Evolutionary conservation across 2,113 vertebrate species (phyloP).

Genomic region (Prinia subflava): DNA sequence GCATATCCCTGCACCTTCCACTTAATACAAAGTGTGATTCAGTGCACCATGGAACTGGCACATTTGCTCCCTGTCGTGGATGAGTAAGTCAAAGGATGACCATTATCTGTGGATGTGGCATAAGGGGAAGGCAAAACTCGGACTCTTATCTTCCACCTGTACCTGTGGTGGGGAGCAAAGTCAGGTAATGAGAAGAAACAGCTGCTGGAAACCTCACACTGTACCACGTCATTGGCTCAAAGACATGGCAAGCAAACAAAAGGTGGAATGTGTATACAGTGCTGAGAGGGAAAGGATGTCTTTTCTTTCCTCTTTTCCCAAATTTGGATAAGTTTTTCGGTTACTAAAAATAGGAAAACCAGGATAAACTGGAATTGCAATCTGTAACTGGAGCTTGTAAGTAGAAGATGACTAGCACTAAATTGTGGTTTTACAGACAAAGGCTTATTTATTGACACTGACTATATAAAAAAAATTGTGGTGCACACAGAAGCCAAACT

Average conservation of each 20-base stretch:
- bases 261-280: background rate
- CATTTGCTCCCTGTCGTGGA: background rate
- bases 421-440: slow-evolving; percentile 7
- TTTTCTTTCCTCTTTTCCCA: background rate
- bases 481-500: slow-evolving; percentile 56
- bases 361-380: background rate
- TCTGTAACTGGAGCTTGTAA: background rate
- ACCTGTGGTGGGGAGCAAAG: background rate
- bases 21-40: background rate
- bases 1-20: background rate
- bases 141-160: slow-evolving; percentile 24
- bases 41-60: background rate
- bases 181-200: slow-evolving; percentile 31
- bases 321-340: slow-evolving; percentile 3
- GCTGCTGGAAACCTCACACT: background rate
- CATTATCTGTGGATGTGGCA: background rate
- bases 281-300: background rate
- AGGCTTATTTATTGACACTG: slow-evolving; percentile 55
- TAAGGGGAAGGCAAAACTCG: slow-evolving; percentile 10
- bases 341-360: slow-evolving; percentile 40
- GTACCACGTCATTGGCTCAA: background rate
- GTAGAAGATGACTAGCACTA: slow-evolving; percentile 11
- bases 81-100: slow-evolving; percentile 1
- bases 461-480: slow-evolving; percentile 61
- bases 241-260: background rate